Percentiles rank a stretch among this genome's conserved stretches.
These are phyloP conservation scores for Phylloscopus collybita DNA, from an alignment of 2,797 vertebrate genomes.

Conservation along the genomic window DNA sequence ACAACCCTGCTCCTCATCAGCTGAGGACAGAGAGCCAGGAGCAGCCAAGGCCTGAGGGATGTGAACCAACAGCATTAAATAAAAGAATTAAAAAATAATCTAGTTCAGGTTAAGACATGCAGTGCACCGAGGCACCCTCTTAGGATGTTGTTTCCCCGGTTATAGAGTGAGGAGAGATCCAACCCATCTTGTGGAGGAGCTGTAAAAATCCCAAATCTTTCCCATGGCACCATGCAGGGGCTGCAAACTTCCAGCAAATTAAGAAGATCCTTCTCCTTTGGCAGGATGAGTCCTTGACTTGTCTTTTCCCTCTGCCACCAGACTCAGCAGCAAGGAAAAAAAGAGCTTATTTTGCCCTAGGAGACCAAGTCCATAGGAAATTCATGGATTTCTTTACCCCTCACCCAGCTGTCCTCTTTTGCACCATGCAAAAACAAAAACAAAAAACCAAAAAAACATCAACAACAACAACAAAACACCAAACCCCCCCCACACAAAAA, in stretches of 20 bases:
- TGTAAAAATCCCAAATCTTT: not conserved
- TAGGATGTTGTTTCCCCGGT: not conserved
- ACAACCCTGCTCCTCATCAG: not conserved
- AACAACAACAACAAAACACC: too few relatives aligned
- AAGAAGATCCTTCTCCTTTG: not conserved
- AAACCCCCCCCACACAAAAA: too few relatives aligned
- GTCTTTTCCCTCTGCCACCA: not conserved
- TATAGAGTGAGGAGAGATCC: not conserved
- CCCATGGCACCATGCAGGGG: not conserved
- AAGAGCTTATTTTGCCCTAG: not conserved
- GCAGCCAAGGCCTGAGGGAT: not conserved
- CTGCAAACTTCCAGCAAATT: not conserved
- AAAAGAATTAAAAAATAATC: not conserved
- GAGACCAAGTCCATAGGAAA: not conserved
- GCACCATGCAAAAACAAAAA: too few relatives aligned
- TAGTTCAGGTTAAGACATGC: not conserved
- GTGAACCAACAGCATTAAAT: not conserved
- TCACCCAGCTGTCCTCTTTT: not conserved
- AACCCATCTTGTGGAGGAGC: not conserved
- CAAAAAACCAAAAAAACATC: not conserved
- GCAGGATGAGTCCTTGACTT: not conserved
- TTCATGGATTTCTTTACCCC: rapidly evolving
- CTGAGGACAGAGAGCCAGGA: not conserved
- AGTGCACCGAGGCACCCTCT: rapidly evolving
- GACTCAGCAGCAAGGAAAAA: not conserved